Evolutionary conservation across 2,113 vertebrate genomes (phyloP).

Genomic region (Nyctereutes procyonoides): DNA sequence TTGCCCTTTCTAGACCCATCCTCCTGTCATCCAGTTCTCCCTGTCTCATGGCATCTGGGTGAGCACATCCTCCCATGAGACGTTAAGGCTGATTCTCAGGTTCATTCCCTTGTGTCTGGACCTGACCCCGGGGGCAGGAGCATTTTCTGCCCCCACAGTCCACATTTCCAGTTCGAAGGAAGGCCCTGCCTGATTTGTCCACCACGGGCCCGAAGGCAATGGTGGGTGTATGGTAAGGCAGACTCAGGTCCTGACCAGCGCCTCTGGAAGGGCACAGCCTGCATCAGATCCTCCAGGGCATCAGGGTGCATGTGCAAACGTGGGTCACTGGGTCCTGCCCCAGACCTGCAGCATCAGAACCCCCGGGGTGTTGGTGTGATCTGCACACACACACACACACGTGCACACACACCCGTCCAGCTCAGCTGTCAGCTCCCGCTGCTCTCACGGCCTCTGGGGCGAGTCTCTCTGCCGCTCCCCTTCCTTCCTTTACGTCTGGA

Average conservation of each 20-base stretch:
- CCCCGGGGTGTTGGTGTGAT: background rate
- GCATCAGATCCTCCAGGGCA: too few relatives aligned
- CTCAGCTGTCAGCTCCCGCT: background rate
- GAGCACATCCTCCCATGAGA: background rate
- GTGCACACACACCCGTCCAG: background rate
- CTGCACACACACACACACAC: background rate
- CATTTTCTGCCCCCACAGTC: too few relatives aligned
- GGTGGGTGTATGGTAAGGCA: background rate
- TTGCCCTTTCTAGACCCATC: background rate
- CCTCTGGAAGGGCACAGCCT: background rate
- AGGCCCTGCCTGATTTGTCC: background rate
- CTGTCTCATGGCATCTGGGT: background rate
- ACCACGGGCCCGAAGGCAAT: rapidly evolving
- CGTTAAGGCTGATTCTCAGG: background rate
- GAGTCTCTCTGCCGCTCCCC: background rate
- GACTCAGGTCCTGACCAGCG: rapidly evolving
- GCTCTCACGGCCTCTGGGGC: background rate
- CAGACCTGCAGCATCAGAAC: background rate
- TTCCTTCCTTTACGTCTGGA: background rate
- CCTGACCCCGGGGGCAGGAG: background rate
- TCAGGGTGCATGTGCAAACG: background rate
- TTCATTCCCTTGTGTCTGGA: background rate
- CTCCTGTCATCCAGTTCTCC: background rate
- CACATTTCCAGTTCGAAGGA: background rate
- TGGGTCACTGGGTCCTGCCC: background rate